phyloP scores from a whole-genome alignment of 2,113 vertebrate genomes.

The Mesembrinibis cayennensis region DNA sequence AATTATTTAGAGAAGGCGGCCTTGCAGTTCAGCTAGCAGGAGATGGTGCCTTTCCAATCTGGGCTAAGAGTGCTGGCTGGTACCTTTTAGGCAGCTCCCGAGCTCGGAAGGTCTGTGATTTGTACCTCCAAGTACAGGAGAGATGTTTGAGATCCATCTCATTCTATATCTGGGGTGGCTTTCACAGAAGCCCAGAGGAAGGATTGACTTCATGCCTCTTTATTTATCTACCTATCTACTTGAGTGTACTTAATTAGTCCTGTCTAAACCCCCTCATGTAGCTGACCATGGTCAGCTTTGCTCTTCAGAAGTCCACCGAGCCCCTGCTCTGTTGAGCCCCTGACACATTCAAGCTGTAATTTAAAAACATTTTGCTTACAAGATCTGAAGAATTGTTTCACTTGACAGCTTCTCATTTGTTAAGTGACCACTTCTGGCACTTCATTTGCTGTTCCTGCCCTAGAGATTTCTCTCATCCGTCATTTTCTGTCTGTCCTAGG shows the following conservation, averaged over 20 bases:
- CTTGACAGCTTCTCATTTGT: background rate
- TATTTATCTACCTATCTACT: background rate
- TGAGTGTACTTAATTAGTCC: background rate
- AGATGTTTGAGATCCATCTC: fast-evolving
- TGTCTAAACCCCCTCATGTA: fast-evolving
- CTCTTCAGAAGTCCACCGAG: too few relatives aligned
- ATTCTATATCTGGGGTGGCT: background rate
- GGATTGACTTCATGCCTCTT: background rate
- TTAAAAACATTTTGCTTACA: background rate
- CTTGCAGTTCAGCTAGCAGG: background rate
- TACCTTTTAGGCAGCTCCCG: too few relatives aligned
- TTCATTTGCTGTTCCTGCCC: background rate
- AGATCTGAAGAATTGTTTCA: background rate
- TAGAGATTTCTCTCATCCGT: background rate
- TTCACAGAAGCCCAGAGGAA: background rate
- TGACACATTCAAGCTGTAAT: background rate
- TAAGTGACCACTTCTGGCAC: background rate
- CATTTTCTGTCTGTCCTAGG: background rate
- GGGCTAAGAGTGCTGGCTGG: too few relatives aligned
- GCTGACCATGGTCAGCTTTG: background rate
- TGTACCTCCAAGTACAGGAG: background rate
- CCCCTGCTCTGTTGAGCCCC: background rate
- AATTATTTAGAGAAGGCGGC: background rate
- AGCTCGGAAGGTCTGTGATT: background rate
- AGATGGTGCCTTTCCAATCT: background rate